Evolutionary conservation across 2,797 vertebrate genomes (phyloP).

Genomic region (Myotis vivesi): DNA sequence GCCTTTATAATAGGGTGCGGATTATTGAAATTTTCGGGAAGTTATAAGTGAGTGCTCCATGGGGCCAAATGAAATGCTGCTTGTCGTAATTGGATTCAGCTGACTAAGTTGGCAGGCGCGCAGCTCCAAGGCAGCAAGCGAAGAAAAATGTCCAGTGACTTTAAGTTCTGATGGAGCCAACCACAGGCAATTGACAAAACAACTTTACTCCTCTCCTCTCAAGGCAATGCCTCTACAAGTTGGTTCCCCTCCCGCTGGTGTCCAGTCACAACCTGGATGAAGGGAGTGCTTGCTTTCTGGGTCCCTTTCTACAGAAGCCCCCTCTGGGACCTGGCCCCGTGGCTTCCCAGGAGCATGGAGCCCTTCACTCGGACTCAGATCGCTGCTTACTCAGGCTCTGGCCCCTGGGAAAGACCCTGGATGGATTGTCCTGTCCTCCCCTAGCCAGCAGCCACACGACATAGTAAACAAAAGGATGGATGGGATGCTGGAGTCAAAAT

Average conservation of each 20-base stretch:
- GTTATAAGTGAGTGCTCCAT: conserved; percentile 86
- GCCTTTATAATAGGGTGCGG: conserved; percentile 66
- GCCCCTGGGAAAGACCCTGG: background rate
- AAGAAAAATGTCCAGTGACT: conserved; percentile 84
- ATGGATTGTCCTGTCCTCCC: background rate
- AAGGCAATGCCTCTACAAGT: conserved; percentile 23
- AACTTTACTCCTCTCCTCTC: conserved; percentile 65
- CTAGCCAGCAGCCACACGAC: background rate
- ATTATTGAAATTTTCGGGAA: conserved; percentile 88
- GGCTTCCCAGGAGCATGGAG: background rate
- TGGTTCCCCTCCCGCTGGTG: background rate
- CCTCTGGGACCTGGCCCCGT: background rate
- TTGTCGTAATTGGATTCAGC: conserved; percentile 89
- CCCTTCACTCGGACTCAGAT: background rate
- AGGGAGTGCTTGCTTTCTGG: conserved; percentile 22
- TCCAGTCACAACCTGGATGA: background rate
- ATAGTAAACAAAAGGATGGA: conserved; percentile 60
- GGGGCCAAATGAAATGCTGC: conserved; percentile 88
- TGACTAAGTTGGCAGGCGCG: conserved; percentile 87
- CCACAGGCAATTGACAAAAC: conserved; percentile 61
- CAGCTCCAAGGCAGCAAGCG: conserved; percentile 86
- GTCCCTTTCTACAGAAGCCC: background rate
- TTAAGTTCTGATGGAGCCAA: conserved; percentile 82
- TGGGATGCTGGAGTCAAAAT: background rate
- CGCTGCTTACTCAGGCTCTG: background rate